Percentiles rank a stretch among this genome's conserved stretches.
Conservation (phyloP, 2,888 invertebrate genomes). For the Nineta flava region DNA sequence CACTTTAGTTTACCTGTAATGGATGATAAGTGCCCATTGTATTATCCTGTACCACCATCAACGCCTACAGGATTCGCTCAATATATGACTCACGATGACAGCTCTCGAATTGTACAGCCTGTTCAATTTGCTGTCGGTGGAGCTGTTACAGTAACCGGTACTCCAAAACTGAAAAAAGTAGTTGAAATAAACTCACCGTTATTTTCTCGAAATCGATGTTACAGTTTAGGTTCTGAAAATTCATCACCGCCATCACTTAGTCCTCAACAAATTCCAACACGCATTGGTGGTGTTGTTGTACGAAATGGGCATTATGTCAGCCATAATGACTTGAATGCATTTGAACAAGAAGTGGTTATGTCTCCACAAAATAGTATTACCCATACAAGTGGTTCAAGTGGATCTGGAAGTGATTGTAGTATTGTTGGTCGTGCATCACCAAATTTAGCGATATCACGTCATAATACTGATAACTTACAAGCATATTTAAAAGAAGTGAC, state of each 20-base stretch:
- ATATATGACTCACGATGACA: constrained; percentile 23
- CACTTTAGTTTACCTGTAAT: constrained; percentile 55
- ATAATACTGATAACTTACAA: constrained; percentile 43
- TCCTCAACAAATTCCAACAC: constrained; percentile 28
- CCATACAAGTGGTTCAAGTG: constrained; percentile 24
- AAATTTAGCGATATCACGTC: constrained; percentile 26
- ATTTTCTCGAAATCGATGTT: constrained; percentile 38
- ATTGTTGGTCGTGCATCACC: constrained; percentile 35
- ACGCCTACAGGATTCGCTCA: constrained; percentile 29
- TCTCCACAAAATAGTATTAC: constrained; percentile 32
- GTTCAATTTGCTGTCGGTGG: constrained; percentile 46
- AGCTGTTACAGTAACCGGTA: constrained; percentile 34
- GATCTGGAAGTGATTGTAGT: constrained; percentile 37
- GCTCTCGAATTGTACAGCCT: constrained; percentile 24
- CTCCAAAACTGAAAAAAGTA: constrained; percentile 20
- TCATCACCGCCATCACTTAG: constrained; percentile 36
- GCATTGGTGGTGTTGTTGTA: constrained; percentile 18
- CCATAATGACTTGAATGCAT: constrained; percentile 51
- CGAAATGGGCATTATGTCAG: constrained; percentile 55
- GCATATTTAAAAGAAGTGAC: constrained; percentile 66
- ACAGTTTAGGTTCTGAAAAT: constrained; percentile 42
- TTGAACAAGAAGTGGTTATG: constrained; percentile 32
- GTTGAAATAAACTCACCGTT: constrained; percentile 14
- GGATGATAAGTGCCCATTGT: constrained; percentile 27
- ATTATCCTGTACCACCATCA: constrained; percentile 18